A percentile compares a stretch with the other conserved stretches of the same genome.
Evolutionary conservation across 2,113 vertebrate species (phyloP).

Genomic region (Etheostoma cragini): DNA sequence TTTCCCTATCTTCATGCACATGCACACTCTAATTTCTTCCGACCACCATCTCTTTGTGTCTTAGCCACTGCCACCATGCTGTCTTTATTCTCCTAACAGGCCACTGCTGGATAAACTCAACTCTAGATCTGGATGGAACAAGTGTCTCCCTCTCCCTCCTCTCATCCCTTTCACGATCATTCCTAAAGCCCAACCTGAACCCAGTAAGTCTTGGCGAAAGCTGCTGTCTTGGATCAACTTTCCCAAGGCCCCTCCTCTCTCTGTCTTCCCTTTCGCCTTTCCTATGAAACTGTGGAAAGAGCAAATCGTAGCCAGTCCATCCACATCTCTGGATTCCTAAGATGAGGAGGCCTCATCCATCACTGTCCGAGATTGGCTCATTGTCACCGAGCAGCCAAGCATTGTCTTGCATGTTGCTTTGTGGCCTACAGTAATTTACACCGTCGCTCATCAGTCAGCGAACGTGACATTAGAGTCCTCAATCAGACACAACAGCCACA

Average conservation of each 20-base stretch:
- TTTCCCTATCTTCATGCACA: slow-evolving; percentile 33
- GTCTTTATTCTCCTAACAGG: slow-evolving; percentile 56
- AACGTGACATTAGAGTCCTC: slow-evolving; percentile 26
- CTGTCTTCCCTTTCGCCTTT: slow-evolving; percentile 78
- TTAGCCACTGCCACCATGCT: slow-evolving; percentile 50
- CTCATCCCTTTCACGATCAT: slow-evolving; percentile 49
- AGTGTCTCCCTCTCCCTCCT: slow-evolving; percentile 36
- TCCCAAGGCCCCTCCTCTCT: slow-evolving; percentile 35
- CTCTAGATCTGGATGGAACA: slow-evolving; percentile 54
- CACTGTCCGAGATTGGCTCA: slow-evolving; percentile 57
- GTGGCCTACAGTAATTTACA: slow-evolving; percentile 45
- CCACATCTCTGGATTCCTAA: slow-evolving; percentile 66
- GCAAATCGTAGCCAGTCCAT: slow-evolving; percentile 57
- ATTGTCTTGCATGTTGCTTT: slow-evolving; percentile 43
- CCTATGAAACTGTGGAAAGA: slow-evolving; percentile 79
- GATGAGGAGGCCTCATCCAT: slow-evolving; percentile 57
- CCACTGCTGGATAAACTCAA: slow-evolving; percentile 49
- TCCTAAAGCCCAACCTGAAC: slow-evolving; percentile 60
- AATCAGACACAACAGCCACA: slow-evolving; percentile 35
- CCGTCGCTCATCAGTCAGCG: slow-evolving; percentile 26
- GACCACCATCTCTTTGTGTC: slow-evolving; percentile 27
- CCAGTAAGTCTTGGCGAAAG: slow-evolving; percentile 67
- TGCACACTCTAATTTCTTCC: slow-evolving; percentile 44
- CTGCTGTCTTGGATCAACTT: slow-evolving; percentile 57
- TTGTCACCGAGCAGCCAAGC: slow-evolving; percentile 47